Evolutionary conservation across 2,888 invertebrate genomes (phyloP).

Genomic region (Agrilus cyanescens): DNA sequence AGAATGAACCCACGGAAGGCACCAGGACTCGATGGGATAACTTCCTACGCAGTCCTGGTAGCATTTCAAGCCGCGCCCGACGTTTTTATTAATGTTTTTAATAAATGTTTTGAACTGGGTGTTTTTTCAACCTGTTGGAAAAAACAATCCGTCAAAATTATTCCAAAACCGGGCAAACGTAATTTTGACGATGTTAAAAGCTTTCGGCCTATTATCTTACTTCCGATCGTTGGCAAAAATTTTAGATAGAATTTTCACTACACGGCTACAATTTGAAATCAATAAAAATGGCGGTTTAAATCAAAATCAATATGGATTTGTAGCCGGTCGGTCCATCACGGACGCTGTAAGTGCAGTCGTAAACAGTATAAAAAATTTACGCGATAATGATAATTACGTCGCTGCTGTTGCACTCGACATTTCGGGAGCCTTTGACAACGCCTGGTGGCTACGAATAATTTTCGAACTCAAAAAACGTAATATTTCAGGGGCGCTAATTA

Average conservation of each 20-base stretch:
- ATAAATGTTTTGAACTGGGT: constrained; percentile 2
- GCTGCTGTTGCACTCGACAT: constrained; percentile 13
- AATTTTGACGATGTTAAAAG: not conserved
- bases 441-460: constrained; percentile 22
- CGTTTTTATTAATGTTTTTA: constrained; percentile 1
- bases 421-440: constrained; percentile 20
- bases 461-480: no score
- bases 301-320: no score
- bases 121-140: constrained; percentile 7
- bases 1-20: constrained; percentile 4
- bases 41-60: constrained; percentile 2
- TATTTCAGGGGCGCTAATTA: not conserved
- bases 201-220: constrained; percentile 7
- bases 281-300: no score
- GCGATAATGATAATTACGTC: constrained; percentile 6
- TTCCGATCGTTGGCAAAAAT: constrained; percentile 6
- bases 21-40: constrained; percentile 6
- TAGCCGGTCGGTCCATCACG: no score
- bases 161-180: constrained; percentile 3
- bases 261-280: no score
- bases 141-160: not conserved
- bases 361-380: not conserved
- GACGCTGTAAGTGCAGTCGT: constrained; percentile 4
- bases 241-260: no score
- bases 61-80: constrained; percentile 1